These are phyloP conservation scores for Noctuana brunneofusca DNA, from an alignment of 2,888 invertebrate species.

Conservation along the genomic window DNA sequence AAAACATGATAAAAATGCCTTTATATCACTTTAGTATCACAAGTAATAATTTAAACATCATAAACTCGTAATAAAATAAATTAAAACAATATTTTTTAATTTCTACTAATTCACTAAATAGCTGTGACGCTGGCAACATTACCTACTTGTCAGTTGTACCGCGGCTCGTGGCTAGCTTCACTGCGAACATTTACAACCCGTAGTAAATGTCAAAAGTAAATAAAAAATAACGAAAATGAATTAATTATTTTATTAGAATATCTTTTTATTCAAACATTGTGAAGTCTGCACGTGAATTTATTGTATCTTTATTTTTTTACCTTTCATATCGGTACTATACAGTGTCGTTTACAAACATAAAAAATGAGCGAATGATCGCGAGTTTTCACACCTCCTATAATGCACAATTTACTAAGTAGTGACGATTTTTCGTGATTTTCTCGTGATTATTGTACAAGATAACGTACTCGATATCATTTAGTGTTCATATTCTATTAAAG, in stretches of 20 bases:
- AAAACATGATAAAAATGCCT: too few species aligned
- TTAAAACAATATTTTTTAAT: not conserved
- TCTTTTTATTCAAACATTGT: conserved; percentile 57
- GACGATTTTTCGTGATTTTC: conserved; percentile 52
- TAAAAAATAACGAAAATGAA: conserved; percentile 58
- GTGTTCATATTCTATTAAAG: conserved; percentile 57
- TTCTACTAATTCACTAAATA: conserved; percentile 18
- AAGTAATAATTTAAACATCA: too few species aligned
- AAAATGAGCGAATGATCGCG: conserved; percentile 58
- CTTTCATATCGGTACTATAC: conserved; percentile 49
- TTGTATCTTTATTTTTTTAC: conserved; percentile 48
- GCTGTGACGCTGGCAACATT: conserved; percentile 12
- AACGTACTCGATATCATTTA: conserved; percentile 56
- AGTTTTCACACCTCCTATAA: conserved; percentile 61
- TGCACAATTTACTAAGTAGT: conserved; percentile 56
- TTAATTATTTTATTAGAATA: conserved; percentile 50
- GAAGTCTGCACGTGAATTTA: conserved; percentile 54
- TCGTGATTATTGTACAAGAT: conserved; percentile 52
- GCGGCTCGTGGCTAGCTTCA: conserved; percentile 32
- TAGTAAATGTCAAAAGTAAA: conserved; percentile 75
- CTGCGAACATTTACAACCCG: conserved; percentile 37
- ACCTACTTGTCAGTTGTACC: conserved; percentile 21
- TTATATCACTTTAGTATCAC: too few species aligned
- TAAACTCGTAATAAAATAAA: not conserved
- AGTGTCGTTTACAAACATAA: conserved; percentile 46